A percentile compares a stretch with the other conserved stretches of the same genome.
These are phyloP conservation scores for Ptyas mucosa DNA, from an alignment of 2,113 vertebrate genomes.

Conservation along the genomic window DNA sequence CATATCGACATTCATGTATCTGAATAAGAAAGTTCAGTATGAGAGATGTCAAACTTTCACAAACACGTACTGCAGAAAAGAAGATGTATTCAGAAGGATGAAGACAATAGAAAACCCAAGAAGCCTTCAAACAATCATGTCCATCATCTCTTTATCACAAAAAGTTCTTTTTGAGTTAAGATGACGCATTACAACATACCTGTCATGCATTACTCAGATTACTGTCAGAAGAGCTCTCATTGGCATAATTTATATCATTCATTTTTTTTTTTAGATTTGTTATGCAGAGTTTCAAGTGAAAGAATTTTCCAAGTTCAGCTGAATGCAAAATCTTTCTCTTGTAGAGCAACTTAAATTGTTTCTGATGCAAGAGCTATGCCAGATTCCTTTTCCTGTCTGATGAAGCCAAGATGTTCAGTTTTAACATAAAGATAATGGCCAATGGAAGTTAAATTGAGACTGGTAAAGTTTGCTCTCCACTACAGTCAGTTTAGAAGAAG, in stretches of 20 bases:
- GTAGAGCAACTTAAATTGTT: background rate
- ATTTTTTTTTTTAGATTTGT: conserved; percentile 4
- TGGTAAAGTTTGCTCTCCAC: conserved; percentile 12
- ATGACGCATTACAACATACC: background rate
- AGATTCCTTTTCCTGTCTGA: background rate
- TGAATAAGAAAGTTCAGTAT: background rate
- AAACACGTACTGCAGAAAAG: background rate
- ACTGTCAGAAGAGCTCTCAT: conserved; percentile 13
- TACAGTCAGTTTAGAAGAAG: conserved; percentile 28
- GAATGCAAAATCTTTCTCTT: background rate
- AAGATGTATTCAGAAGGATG: conserved; percentile 10
- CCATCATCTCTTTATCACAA: background rate
- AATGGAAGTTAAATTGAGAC: conserved; percentile 13
- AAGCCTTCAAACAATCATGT: background rate
- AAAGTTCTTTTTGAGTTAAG: conserved; percentile 14
- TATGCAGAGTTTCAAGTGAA: background rate
- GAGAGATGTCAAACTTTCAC: conserved; percentile 13
- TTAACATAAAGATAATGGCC: background rate
- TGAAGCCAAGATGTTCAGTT: conserved; percentile 34
- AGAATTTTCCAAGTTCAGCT: conserved; percentile 11
- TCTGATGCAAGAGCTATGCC: conserved; percentile 1
- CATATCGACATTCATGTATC: background rate
- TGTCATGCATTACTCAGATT: background rate
- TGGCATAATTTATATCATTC: background rate
- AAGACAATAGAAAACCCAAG: background rate